Conservation (phyloP, 2,888 invertebrate genomes). For the Eupeodes luniger region DNA sequence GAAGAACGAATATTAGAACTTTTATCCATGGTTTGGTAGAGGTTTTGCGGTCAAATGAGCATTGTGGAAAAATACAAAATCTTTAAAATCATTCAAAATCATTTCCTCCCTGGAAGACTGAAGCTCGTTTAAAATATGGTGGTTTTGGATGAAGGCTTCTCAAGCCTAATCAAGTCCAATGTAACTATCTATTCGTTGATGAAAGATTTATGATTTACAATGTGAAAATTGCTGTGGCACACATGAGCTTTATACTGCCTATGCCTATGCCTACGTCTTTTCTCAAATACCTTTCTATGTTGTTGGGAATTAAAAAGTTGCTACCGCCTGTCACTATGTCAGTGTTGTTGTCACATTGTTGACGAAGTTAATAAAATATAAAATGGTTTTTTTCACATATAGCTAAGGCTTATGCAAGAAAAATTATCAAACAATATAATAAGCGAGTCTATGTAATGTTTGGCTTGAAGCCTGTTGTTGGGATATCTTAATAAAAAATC, state of each 20-base stretch:
- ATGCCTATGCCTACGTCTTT: neutral
- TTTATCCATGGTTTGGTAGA: neutral
- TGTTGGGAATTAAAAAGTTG: neutral
- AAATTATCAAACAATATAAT: conserved; percentile 10
- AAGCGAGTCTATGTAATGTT: neutral
- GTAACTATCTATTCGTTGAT: conserved; percentile 5
- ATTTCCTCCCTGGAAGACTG: neutral
- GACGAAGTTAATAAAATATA: neutral
- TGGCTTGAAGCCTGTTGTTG: neutral
- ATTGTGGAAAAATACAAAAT: neutral
- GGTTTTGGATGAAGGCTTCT: conserved; percentile 1
- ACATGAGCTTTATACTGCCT: conserved; percentile 10
- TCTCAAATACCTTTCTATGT: neutral
- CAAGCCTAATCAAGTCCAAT: conserved; percentile 7
- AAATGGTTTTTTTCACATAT: neutral
- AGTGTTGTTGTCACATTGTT: conserved; percentile 24
- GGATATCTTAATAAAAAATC: conserved; percentile 6
- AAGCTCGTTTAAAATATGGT: too few relatives aligned
- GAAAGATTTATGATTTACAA: conserved; percentile 57
- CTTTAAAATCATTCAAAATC: neutral
- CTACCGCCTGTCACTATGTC: neutral
- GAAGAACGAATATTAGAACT: neutral
- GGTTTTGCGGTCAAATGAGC: conserved; percentile 9
- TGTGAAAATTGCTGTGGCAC: conserved; percentile 44
- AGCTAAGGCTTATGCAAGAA: neutral